phyloP scores from a whole-genome alignment of 2,113 vertebrate genomes.

The Lasiurus borealis region DNA sequence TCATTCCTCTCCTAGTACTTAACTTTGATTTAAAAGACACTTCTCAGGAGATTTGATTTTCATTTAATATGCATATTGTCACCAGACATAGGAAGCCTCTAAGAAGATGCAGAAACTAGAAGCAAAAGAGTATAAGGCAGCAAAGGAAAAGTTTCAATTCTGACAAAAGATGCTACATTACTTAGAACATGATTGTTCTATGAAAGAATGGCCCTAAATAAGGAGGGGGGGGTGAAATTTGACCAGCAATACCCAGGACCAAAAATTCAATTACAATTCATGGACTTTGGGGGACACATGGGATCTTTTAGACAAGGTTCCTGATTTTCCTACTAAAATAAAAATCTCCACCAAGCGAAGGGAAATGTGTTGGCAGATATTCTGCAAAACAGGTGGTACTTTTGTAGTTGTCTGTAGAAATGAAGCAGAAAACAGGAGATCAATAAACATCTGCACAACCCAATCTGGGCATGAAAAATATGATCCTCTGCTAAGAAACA shows the following conservation, averaged over 20 bases:
- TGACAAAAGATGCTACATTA: background rate
- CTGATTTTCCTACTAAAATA: conserved; percentile 30
- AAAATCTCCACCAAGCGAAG: conserved; percentile 20
- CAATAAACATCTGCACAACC: background rate
- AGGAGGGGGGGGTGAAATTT: background rate
- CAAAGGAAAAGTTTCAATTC: background rate
- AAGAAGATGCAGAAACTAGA: conserved; percentile 9
- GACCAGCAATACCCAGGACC: background rate
- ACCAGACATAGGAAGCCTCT: background rate
- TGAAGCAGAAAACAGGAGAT: background rate
- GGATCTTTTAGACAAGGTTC: background rate
- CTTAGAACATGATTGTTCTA: background rate
- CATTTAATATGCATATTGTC: conserved; percentile 14
- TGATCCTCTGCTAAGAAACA: background rate
- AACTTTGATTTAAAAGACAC: background rate
- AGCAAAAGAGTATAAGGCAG: background rate
- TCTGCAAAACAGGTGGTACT: conserved; percentile 9
- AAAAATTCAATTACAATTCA: background rate
- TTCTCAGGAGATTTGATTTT: conserved; percentile 36
- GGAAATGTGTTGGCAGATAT: background rate
- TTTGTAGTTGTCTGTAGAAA: background rate
- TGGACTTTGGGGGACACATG: background rate
- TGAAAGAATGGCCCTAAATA: background rate
- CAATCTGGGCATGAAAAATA: conserved; percentile 14
- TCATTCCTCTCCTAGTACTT: background rate